A percentile compares a stretch with the other conserved stretches of the same genome.
phyloP scores from a whole-genome alignment of 2,797 vertebrate species.

The Pyrocephalus nanus region DNA sequence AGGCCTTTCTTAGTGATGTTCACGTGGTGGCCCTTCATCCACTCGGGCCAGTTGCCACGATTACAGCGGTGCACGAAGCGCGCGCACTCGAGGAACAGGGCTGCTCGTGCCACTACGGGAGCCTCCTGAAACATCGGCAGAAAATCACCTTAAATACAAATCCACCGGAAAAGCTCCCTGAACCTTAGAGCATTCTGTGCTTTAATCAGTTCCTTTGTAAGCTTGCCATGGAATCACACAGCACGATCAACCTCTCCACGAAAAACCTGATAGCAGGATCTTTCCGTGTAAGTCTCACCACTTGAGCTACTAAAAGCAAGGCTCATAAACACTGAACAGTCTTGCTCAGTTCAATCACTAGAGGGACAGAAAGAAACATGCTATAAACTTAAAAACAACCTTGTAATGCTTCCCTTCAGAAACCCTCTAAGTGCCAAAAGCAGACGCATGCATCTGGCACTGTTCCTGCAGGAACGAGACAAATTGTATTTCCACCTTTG shows the following conservation, averaged over 20 bases:
- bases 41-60: conserved; percentile 98
- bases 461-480: background rate
- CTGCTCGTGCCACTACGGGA: conserved; percentile 93
- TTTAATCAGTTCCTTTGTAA: background rate
- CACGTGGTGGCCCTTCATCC: conserved; percentile 99
- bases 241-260: background rate
- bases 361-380: background rate
- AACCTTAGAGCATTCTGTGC: background rate
- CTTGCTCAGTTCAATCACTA: background rate
- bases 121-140: conserved; percentile 83
- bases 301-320: background rate
- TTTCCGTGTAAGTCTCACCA: background rate
- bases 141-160: background rate
- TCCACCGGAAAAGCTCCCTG: background rate
- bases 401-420: background rate
- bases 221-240: background rate
- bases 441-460: accelerated
- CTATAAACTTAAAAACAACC: background rate
- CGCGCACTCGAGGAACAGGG: conserved; percentile 95
- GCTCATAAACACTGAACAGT: background rate
- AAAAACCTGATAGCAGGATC: background rate
- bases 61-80: conserved; percentile 98
- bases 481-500: background rate
- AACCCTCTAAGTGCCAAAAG: background rate
- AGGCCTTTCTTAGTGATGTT: conserved; percentile 96